A percentile compares a stretch with the other conserved stretches of the same genome.
Conservation (phyloP, 2,797 vertebrate species). For the Pipistrellus pipistrellus region DNA sequence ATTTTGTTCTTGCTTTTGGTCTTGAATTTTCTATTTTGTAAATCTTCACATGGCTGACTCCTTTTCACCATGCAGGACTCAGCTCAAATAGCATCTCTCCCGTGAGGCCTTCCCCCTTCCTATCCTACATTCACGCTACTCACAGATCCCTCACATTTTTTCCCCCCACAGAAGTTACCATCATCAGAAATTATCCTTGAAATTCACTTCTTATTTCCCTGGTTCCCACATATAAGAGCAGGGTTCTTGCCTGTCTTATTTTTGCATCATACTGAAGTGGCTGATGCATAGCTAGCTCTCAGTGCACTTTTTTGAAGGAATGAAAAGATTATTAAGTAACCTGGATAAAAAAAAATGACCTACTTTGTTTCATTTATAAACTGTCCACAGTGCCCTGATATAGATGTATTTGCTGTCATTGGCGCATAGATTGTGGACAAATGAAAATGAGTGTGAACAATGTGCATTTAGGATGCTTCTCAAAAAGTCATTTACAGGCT, state of each 20-base stretch:
- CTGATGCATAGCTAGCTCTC: not conserved
- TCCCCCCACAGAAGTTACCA: not conserved
- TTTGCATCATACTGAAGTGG: not conserved
- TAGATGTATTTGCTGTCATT: not conserved
- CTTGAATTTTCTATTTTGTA: not conserved
- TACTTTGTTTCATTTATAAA: not conserved
- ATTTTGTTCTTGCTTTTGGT: not conserved
- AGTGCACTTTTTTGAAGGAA: not conserved
- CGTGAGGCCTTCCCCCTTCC: not conserved
- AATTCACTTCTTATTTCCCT: not conserved
- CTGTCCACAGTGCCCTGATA: not conserved
- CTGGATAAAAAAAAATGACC: not conserved
- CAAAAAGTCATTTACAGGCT: not conserved
- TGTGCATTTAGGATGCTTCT: not conserved
- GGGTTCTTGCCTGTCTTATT: not conserved
- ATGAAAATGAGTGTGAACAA: not conserved
- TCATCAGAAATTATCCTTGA: not conserved
- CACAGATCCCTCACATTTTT: not conserved
- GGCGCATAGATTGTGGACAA: not conserved
- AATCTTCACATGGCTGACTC: not conserved
- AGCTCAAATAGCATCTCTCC: not conserved
- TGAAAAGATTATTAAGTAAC: constrained; percentile 2
- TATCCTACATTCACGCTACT: not conserved
- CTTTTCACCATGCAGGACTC: not conserved
- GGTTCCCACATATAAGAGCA: not conserved